A percentile compares a stretch with the other conserved stretches of the same genome.
These are phyloP conservation scores for Knipowitschia caucasica DNA, from an alignment of 2,797 vertebrate species.

Conservation along the genomic window DNA sequence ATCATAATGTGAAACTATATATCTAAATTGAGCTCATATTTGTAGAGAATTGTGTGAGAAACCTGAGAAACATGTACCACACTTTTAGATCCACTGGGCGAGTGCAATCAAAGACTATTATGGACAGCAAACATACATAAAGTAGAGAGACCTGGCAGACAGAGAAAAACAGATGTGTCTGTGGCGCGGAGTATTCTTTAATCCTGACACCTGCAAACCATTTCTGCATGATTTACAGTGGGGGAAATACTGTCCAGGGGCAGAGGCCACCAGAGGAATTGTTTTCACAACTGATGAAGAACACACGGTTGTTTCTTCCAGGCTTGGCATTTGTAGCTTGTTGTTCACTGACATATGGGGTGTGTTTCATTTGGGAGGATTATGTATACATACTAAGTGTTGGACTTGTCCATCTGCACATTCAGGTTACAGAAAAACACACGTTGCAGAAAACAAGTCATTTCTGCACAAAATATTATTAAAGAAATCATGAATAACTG, in stretches of 20 bases:
- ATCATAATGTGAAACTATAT: too few relatives aligned
- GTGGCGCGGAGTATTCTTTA: constrained; percentile 84
- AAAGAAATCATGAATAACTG: too few relatives aligned
- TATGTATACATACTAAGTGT: background rate
- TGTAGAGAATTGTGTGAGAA: too few relatives aligned
- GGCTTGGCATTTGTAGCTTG: constrained; percentile 84
- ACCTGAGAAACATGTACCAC: too few relatives aligned
- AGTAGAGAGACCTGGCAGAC: constrained; percentile 86
- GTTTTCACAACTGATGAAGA: constrained; percentile 89
- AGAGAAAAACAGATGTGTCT: constrained; percentile 91
- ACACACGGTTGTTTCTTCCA: constrained; percentile 85
- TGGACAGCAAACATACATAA: constrained; percentile 74
- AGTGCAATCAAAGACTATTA: constrained; percentile 49
- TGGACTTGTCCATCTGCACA: background rate
- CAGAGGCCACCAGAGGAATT: constrained; percentile 71
- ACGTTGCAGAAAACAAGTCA: too few relatives aligned
- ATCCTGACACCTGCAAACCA: constrained; percentile 98
- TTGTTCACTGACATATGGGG: constrained; percentile 79
- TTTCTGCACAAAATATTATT: too few relatives aligned
- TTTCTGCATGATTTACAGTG: constrained; percentile 97
- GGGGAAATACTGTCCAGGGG: constrained; percentile 83
- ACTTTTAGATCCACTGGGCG: background rate
- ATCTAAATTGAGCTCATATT: too few relatives aligned
- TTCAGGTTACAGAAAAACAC: background rate
- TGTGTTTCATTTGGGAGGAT: constrained; percentile 72